Percentiles rank a stretch among this genome's conserved stretches.
These are phyloP conservation scores for Heterocephalus glaber DNA, from an alignment of 2,113 vertebrate genomes.

Conservation along the genomic window DNA sequence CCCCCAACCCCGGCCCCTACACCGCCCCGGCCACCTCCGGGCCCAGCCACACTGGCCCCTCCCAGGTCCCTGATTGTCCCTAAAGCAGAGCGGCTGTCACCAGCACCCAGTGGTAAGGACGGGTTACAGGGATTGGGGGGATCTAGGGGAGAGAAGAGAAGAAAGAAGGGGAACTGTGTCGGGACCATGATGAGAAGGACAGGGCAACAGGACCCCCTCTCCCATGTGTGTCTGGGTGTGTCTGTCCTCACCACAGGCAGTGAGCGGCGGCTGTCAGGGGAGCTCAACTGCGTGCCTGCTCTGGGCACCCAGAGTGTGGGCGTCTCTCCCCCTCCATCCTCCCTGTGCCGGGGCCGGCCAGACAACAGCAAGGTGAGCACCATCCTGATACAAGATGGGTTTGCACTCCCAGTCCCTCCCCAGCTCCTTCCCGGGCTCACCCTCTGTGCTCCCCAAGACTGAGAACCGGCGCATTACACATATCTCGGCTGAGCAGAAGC, in stretches of 20 bases:
- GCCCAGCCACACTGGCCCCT: not conserved
- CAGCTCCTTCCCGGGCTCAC: not conserved
- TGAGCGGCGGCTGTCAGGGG: constrained; percentile 74
- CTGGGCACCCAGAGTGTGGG: constrained; percentile 79
- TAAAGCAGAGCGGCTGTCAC: constrained; percentile 93
- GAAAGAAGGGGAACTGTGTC: no score
- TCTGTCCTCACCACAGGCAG: constrained; percentile 76
- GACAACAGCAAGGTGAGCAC: constrained; percentile 79
- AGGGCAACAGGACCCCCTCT: not conserved
- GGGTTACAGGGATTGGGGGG: not conserved
- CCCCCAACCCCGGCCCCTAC: constrained; percentile 73
- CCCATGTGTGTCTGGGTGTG: constrained; percentile 40
- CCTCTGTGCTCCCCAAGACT: constrained; percentile 78
- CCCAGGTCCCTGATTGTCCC: constrained; percentile 84
- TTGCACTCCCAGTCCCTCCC: not conserved
- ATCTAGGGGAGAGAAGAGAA: not conserved
- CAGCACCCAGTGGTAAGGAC: constrained; percentile 83
- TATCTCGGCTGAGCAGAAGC: constrained; percentile 98
- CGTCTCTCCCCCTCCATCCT: constrained; percentile 81
- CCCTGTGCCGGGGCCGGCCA: not conserved
- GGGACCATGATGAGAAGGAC: not conserved
- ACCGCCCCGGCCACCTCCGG: constrained; percentile 51
- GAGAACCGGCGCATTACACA: constrained; percentile 95
- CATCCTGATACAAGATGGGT: not conserved
- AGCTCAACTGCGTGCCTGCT: not conserved